These are phyloP conservation scores for Rhea pennata DNA, from an alignment of 2,113 vertebrate species.

Conservation along the genomic window DNA sequence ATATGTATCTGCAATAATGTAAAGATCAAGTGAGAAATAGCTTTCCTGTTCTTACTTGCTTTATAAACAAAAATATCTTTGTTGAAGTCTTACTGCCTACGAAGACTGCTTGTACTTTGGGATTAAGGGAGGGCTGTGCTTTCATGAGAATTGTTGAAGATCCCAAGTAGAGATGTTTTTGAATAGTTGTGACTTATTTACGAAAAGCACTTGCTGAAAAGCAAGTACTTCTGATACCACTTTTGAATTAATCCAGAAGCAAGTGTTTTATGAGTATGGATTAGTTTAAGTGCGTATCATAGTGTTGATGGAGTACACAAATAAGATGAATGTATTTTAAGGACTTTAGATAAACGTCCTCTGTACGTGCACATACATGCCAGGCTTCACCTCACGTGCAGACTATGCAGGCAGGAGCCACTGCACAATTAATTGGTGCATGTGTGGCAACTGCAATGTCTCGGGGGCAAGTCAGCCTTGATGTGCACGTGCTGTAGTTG, in stretches of 20 bases:
- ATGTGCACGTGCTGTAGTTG: fast-evolving
- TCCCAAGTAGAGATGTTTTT: neutral
- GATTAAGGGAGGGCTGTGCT: neutral
- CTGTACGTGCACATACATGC: no score
- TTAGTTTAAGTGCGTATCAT: neutral
- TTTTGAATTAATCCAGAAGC: neutral
- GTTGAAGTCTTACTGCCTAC: neutral
- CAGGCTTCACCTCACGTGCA: fast-evolving
- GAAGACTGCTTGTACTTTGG: neutral
- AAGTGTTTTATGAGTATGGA: neutral
- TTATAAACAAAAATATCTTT: neutral
- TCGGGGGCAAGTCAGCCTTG: neutral
- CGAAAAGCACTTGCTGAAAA: neutral
- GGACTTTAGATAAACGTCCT: no score
- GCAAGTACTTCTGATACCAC: neutral
- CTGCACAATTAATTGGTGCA: neutral
- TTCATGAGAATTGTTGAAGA: neutral
- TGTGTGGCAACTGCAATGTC: fast-evolving
- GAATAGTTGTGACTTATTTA: neutral
- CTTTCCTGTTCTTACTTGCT: neutral
- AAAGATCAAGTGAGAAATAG: neutral
- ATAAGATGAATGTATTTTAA: neutral
- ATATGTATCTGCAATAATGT: neutral
- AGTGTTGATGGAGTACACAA: neutral
- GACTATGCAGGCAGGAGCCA: fast-evolving